Base-by-base conservation (phyloP, 30 jellyfish, hydroid and myxozoan species). In the Aurelia coerulea region DNA sequence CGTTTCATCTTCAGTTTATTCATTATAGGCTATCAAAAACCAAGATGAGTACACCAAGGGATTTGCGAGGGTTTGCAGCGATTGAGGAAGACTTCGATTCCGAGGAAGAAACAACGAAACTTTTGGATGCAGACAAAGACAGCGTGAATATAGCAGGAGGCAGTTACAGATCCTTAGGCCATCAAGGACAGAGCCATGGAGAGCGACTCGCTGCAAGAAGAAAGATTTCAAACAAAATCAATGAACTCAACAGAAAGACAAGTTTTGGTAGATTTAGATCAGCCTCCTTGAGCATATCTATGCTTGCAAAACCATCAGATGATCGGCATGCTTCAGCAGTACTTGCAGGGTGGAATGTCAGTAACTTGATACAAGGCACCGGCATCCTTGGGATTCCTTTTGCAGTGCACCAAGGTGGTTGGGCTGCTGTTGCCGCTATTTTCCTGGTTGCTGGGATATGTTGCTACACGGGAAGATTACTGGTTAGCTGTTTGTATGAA, bases 321-420 rank as follows among this genome's bases (percentile, higher is more conserved):
- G 98, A 93, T 37, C 90, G 98, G 5, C 65, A 88, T 41, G 98
- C 98, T 10, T 76, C 93, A 1, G 94, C 98, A n/a, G 74, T 84
- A 74, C 94, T 93, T n/a, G 98, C 98, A 1, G 98, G 98, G 29
- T 93, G 98, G 98, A 93, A 93, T 63, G 98, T 93, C 10, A 86
- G 97, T 49, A 93, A 93, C 67, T 90, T 93, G 68, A 93, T 93
- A 18, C 98, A 93, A 83, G 98, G 98, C 11, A 93, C 98, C 3
- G 98, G 98, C 17, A 93, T 91, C 37, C 89, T 81, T 59, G 95
- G 92, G 35, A 93, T 83, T n/a, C 95, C 93, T 17, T 88, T 79
- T 72, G 95, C 98, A 31, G 96, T 81, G 81, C 87, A 75, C 34
- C 91, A 74, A 64, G 95, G 96, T n/a, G 98, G 98, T 9, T 93